Base-by-base conservation (phyloP, 2,113 vertebrate genomes). In the Phoenicopterus ruber region DNA sequence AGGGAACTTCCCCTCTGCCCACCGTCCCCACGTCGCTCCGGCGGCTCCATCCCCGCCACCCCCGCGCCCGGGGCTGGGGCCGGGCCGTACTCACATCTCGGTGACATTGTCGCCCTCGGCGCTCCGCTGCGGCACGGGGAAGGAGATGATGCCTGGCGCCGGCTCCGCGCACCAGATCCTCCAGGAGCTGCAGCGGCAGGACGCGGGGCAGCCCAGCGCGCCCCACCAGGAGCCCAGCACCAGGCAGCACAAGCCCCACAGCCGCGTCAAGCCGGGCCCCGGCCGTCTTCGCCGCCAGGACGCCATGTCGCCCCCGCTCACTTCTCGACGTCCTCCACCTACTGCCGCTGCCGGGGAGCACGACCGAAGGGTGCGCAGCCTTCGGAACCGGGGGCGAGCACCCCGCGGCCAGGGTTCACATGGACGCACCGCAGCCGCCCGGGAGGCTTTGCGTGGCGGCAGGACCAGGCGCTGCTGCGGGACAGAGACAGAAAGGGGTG, bases 31-130 rank as follows among this genome's bases (percentile, higher is more conserved):
- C 16, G 47, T 62, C 32, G 9, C 82, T 62, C 57, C 31, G 20
- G 46, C 11, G 13, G 46, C 36, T 83, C 81, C 55, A 71, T 71
- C 24, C 57, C 69, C 47, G 4, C 54, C 21, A 46, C 25, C 32
- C 38, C 55, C 29, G 3, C 19, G 29, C 26, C 29, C 50, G 49
- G 47, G 57, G 9, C 58, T 46, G 38, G 38, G 82, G 26, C 42
- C 38, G 25, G n/a, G 62, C 38, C 10, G 20, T 80, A 99, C 99
- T 99, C 98, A 99, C 99, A 99, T 99, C 96, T 99, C 98, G 69
- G 98, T 99, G 98, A 99, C 98, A 95, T 99, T 99, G 97, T 99
- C 98, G 88, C 98, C 98, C 95, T 99, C 98, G 44, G 97, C 91
- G 25, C 98, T 97, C 95, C 95, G 97, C 93, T 98, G 98, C 92